Evolutionary conservation across 2,888 invertebrate genomes (phyloP), one percentile per base, ranked within the genome.

Genomic region (Pyrrhosoma nymphula): DNA sequence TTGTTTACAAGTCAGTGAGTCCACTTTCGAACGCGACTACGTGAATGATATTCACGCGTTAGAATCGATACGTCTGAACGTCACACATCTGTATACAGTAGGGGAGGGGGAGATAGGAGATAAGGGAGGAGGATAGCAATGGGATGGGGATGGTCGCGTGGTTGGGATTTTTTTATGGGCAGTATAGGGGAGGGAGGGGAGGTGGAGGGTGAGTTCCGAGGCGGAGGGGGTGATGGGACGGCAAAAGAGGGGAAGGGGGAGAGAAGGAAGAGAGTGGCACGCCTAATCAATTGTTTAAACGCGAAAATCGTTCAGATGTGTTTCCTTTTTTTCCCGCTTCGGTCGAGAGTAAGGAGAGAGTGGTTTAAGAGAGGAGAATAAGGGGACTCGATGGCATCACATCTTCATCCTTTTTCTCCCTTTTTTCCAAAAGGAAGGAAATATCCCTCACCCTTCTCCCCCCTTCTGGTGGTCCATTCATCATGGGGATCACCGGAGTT

Each of bases 231-330:
- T 60, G 69, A 10, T 0, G 69, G n/a, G 12, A 4, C 69, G 69
- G 69, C n/a, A n/a, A 69, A n/a, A 10, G 26, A 47, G 47, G 47
- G 47, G 8, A 47, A 2, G 47, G 47, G 8, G 47, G 47, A 47
- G 47, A 8, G 47, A 47, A 69, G n/a, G n/a, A 23, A 35, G 82
- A 69, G 69, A 26, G 26, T 10, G n/a, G 69, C 69, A 16, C 30
- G 82, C 35, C 82, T 82, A 82, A 82, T 82, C 82, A 82, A 82
- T 82, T 82, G 82, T 82, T 82, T 82, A 82, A 82, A 82, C 82
- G 82, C 14, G 82, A 35, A 60, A 82, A 82, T 82, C 82, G 82
- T 82, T 35, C 16, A 14, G 10, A 30, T 35, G 30, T 35, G 35
- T 82, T 18, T 82, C 10, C 30, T 8, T 30, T 35, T 14, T 82